A percentile compares a stretch with the other conserved stretches of the same genome.
Evolutionary conservation across 2,113 vertebrate genomes (phyloP).

Genomic region (Pelecanus crispus): DNA sequence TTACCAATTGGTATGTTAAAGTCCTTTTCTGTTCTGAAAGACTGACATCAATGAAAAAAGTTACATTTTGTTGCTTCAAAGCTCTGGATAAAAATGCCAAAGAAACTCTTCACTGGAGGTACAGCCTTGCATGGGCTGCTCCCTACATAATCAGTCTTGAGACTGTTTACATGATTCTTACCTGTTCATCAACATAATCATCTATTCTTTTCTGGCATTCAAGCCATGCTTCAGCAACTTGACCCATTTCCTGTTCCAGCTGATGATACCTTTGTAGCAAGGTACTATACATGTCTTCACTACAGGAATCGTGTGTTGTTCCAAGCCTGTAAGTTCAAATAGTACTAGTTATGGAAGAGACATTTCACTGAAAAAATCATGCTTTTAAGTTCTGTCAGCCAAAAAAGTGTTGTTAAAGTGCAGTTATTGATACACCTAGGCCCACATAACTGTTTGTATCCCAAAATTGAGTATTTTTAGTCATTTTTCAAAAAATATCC

Average conservation of each 20-base stretch:
- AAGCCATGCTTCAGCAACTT: constrained; percentile 89
- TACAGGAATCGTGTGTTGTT: constrained; percentile 86
- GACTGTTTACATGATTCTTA: constrained; percentile 35
- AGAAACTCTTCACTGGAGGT: neutral
- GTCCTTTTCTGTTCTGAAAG: neutral
- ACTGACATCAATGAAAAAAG: neutral
- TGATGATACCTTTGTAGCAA: constrained; percentile 89
- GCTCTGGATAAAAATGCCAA: neutral
- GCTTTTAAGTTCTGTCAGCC: neutral
- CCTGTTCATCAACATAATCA: constrained; percentile 97
- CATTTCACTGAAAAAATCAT: neutral
- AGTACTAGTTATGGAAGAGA: neutral
- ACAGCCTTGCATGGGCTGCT: neutral
- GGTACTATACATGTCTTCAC: constrained; percentile 88
- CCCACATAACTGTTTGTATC: neutral
- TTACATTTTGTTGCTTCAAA: neutral
- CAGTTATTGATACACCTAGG: neutral
- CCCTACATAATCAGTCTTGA: neutral
- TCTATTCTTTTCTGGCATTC: constrained; percentile 97
- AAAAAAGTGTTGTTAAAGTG: neutral
- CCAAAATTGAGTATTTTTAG: neutral
- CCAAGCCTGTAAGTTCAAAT: constrained; percentile 77
- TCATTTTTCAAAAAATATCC: neutral
- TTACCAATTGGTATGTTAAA: neutral
- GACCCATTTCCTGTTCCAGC: constrained; percentile 89